Evolutionary conservation across 92 coral and sea anemone species (phyloP).

Genomic region (Zoanthus gigantus): DNA sequence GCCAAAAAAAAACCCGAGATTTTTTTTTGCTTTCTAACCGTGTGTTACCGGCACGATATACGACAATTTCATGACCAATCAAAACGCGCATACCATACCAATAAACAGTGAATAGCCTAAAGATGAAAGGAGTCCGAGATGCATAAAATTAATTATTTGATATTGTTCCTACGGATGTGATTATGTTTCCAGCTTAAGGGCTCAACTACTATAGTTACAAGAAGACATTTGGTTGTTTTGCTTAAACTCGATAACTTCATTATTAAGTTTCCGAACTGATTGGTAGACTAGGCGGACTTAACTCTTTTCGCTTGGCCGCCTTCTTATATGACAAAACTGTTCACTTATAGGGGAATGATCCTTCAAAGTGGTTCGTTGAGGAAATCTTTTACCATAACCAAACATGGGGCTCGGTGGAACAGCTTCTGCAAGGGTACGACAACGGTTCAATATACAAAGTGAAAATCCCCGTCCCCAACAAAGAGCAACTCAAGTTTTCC

Average conservation of each 20-base stretch:
- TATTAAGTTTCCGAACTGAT: neutral
- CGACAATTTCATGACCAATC: too few species aligned
- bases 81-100: too few species aligned
- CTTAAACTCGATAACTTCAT: neutral
- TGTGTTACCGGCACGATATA: too few species aligned
- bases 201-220: too few species aligned
- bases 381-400: slow-evolving; percentile 71
- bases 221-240: too few species aligned
- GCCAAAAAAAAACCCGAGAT: too few species aligned
- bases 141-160: too few species aligned
- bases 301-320: neutral
- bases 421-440: slow-evolving; percentile 64
- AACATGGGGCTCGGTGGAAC: slow-evolving; percentile 61
- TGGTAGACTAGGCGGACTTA: neutral
- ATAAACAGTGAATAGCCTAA: too few species aligned
- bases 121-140: too few species aligned
- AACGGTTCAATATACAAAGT: slow-evolving; percentile 45
- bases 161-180: too few species aligned
- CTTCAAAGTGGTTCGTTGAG: slow-evolving; percentile 73
- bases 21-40: too few species aligned
- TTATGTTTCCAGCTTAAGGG: too few species aligned
- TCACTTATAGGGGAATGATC: slow-evolving; percentile 63
- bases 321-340: neutral
- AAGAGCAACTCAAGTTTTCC: slow-evolving; percentile 59
- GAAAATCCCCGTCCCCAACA: slow-evolving; percentile 68